Conservation (phyloP, 2,797 vertebrate genomes). For the Sparidentex hasta region DNA sequence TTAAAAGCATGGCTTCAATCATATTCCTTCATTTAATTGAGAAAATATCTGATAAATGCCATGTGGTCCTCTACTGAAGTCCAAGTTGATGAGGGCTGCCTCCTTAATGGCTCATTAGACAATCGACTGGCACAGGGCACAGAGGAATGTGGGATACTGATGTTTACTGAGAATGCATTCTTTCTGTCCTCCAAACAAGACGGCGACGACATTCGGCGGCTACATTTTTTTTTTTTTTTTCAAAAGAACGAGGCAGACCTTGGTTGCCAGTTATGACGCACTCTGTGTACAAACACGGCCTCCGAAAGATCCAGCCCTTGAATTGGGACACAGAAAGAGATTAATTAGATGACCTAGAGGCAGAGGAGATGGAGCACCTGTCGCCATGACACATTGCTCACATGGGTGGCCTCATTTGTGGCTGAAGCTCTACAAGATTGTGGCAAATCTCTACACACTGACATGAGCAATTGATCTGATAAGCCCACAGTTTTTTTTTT, state of each 20-base stretch:
- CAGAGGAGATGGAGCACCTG: slow-evolving; percentile 51
- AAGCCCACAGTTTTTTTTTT: background rate
- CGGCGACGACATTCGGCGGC: background rate
- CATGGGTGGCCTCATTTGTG: slow-evolving; percentile 11
- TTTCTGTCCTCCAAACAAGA: background rate
- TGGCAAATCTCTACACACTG: background rate
- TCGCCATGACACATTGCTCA: slow-evolving; percentile 51
- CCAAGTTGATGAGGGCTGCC: too few species aligned
- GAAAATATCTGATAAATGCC: background rate
- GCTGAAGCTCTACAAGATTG: slow-evolving; percentile 22
- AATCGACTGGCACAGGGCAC: background rate
- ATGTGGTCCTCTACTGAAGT: background rate
- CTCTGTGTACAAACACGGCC: slow-evolving; percentile 21
- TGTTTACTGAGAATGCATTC: background rate
- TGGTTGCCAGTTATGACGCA: slow-evolving; percentile 8
- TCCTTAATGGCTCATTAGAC: slow-evolving; percentile 8
- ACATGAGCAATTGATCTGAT: slow-evolving; percentile 2
- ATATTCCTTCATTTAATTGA: too few species aligned
- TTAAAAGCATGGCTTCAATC: background rate
- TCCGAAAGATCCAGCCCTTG: slow-evolving; percentile 23
- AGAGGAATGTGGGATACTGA: background rate
- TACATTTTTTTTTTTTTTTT: slow-evolving; percentile 1
- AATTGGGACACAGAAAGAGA: slow-evolving; percentile 35
- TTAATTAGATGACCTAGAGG: slow-evolving; percentile 57
- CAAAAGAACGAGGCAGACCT: slow-evolving; percentile 6